Percentiles rank a stretch among this genome's conserved stretches.
These are phyloP conservation scores for Clarias macrocephalus DNA, from an alignment of 2,113 vertebrate species.

Conservation along the genomic window DNA sequence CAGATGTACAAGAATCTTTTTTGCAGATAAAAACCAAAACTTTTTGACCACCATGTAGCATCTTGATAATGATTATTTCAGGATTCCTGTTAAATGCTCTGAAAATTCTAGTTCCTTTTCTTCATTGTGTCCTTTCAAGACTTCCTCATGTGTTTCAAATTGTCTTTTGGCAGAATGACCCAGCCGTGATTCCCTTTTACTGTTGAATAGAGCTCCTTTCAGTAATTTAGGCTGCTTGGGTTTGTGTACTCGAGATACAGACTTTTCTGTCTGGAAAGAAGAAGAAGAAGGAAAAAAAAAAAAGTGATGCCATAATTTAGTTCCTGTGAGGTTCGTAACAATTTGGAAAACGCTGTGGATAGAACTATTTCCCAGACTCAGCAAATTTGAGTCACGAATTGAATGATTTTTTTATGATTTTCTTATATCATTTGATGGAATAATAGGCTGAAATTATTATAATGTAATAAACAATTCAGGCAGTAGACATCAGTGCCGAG, in stretches of 20 bases:
- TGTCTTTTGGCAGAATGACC: conserved; percentile 3
- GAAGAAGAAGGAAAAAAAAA: not conserved
- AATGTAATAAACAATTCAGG: not conserved
- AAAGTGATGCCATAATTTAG: not conserved
- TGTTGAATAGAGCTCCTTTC: not conserved
- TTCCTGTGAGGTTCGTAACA: not conserved
- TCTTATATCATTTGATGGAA: not conserved
- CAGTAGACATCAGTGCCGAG: not conserved
- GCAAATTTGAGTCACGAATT: not conserved
- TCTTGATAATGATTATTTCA: not conserved
- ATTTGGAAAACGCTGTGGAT: not conserved
- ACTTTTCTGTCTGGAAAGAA: not conserved
- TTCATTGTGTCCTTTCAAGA: not conserved
- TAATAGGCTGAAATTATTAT: not conserved
- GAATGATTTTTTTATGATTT: not conserved
- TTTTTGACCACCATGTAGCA: not conserved
- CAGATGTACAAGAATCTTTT: no score
- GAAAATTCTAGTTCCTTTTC: not conserved
- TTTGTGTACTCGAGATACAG: not conserved
- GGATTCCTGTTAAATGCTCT: not conserved
- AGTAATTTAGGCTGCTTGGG: not conserved
- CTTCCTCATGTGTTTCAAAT: conserved; percentile 21
- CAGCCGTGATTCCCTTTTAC: not conserved
- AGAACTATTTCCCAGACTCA: not conserved
- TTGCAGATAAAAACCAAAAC: not conserved